Conservation (phyloP, 1,140 invertebrate genomes). For the Archivesica marissinica region DNA sequence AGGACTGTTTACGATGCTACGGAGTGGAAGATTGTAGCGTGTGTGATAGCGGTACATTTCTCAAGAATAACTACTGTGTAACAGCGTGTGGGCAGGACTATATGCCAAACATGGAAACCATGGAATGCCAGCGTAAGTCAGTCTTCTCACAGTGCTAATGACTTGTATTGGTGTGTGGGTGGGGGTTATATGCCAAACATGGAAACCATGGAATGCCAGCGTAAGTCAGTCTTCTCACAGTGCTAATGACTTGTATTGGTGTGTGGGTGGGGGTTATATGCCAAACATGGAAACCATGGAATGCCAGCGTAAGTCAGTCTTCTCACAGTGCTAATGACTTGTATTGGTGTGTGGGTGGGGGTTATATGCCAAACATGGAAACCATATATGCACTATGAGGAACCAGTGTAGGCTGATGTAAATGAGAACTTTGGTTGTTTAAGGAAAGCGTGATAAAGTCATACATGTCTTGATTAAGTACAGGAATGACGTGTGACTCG, state of each 20-base stretch:
- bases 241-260: not conserved
- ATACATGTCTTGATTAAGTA: no score
- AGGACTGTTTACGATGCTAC: constrained; percentile 49
- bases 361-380: constrained; percentile 31
- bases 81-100: constrained; percentile 36
- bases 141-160: not conserved
- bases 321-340: not conserved
- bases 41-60: constrained; percentile 51
- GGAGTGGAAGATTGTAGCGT: constrained; percentile 55
- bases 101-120: constrained; percentile 23
- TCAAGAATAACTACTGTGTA: constrained; percentile 50
- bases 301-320: constrained; percentile 44
- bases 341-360: not conserved
- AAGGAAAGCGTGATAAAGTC: no score
- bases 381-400: no score
- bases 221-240: constrained; percentile 18
- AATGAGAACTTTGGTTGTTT: no score
- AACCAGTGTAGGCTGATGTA: no score
- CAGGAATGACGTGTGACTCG: no score
- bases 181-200: constrained; percentile 26
- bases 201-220: constrained; percentile 29
- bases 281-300: constrained; percentile 18
- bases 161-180: not conserved
- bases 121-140: constrained; percentile 47
- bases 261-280: constrained; percentile 3